Evolutionary conservation across 2,797 vertebrate species (phyloP), one percentile per base, ranked within the genome.

Genomic region (Catostomus latipinnis): DNA sequence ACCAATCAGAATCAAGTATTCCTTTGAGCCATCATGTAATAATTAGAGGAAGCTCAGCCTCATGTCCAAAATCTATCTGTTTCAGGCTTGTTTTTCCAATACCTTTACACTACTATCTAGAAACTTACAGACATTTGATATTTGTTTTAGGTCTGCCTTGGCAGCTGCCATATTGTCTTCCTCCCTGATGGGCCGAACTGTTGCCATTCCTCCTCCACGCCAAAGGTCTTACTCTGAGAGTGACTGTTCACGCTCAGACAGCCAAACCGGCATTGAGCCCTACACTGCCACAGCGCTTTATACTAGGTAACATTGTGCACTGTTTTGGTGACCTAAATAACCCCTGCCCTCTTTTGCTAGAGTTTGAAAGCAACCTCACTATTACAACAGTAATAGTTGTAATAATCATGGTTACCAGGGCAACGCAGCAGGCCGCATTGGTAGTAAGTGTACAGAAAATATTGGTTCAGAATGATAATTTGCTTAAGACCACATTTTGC

Each of bases 151-250:
- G 16, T 99, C 97, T 52, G 97, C 97, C 12, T 91, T 99, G 66
- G 97, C 97, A 69, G 97, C 97, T 48, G 97, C 94, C 73, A 94
- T 99, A 86, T 92, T 97, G 80, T 89, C 95, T 0, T 95, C 96
- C 0, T 90, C 97, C 0, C 87, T 98, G 57, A 98, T 95, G 3
- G 97, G 97, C 22, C 94, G 92, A 70, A 96, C 96, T 0, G 90
- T 97, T 73, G 97, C 96, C 77, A 90, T 99, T 74, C 97, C 97
- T 58, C 95, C 94, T 61, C 89, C 92, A n/a, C 89, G 88, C 45
- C 94, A 88, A 6, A 92, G 93, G 66, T 95, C 96, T 0, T 89
- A 88, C 48, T 96, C 96, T 4, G 96, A 96, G 84, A 93, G 91
- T n/a, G 94, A 95, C 45, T 88, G 72, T 0, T 91, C 92, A 16